A percentile compares a stretch with the other conserved stretches of the same genome.
These are phyloP conservation scores for Discoglossus pictus DNA, from an alignment of 2,797 vertebrate genomes.

Conservation along the genomic window DNA sequence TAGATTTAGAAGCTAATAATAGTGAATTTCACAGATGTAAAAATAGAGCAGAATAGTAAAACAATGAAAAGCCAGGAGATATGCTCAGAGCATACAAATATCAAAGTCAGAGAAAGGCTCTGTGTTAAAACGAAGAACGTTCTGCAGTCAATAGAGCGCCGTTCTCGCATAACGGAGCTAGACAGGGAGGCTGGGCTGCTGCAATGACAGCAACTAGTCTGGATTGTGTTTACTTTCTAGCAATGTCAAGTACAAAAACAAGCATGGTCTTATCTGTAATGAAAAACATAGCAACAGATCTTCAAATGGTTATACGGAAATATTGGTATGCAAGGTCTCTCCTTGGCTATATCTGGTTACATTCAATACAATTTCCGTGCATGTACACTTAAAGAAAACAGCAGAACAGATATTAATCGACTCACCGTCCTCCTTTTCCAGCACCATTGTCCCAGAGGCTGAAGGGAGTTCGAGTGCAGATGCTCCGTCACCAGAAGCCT, in stretches of 20 bases:
- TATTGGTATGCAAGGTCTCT: background rate
- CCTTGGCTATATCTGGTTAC: too few relatives aligned
- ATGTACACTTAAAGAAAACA: too few relatives aligned
- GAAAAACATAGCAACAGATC: too few relatives aligned
- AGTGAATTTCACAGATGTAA: background rate
- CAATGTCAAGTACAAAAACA: background rate
- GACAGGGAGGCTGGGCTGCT: background rate
- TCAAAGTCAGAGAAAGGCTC: background rate
- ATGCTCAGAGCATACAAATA: constrained; percentile 7
- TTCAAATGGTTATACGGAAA: background rate
- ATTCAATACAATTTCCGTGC: too few relatives aligned
- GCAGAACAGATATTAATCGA: constrained; percentile 53
- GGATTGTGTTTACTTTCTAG: constrained; percentile 7
- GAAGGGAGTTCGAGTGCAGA: constrained; percentile 83
- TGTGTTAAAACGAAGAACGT: background rate
- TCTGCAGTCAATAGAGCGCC: background rate
- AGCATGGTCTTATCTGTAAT: background rate
- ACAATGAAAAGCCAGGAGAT: background rate
- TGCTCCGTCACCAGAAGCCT: constrained; percentile 73
- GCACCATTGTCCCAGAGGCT: constrained; percentile 89
- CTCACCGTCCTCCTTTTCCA: constrained; percentile 97
- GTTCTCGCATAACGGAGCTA: background rate
- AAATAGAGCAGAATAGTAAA: background rate
- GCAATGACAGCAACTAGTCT: background rate
- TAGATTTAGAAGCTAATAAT: constrained; percentile 3